Evolutionary conservation across 2,888 invertebrate genomes (phyloP).

Genomic region (Pteria penguin): DNA sequence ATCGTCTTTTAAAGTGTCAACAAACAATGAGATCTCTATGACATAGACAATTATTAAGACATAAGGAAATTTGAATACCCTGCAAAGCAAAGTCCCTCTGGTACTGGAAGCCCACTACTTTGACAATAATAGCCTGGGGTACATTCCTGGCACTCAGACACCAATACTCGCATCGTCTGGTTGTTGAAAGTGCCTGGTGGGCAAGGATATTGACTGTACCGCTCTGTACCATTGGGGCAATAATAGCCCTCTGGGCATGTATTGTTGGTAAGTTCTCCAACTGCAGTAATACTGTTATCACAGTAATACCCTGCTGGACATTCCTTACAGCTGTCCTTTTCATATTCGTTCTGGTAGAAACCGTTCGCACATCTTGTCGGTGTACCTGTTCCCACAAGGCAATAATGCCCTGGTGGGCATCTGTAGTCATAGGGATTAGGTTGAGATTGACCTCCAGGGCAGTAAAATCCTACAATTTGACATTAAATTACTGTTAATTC

Average conservation of each 20-base stretch:
- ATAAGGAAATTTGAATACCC: no score
- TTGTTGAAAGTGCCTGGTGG: conserved; percentile 76
- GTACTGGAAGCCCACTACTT: conserved; percentile 69
- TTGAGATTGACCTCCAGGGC: conserved; percentile 71
- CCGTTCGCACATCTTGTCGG: conserved; percentile 69
- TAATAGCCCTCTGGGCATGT: conserved; percentile 71
- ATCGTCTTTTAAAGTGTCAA: no score
- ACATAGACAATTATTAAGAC: no score
- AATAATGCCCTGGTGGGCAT: conserved; percentile 71
- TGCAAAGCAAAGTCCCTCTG: conserved; percentile 75
- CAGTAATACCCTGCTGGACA: conserved; percentile 76
- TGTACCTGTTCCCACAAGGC: conserved; percentile 58
- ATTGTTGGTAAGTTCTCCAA: conserved; percentile 63
- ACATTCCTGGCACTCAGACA: conserved; percentile 73
- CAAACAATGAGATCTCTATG: no score
- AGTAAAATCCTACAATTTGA: conserved; percentile 75
- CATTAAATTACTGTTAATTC: no score
- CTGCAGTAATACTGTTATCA: conserved; percentile 64
- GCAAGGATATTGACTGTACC: conserved; percentile 71
- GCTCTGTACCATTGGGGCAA: conserved; percentile 67
- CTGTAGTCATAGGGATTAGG: conserved; percentile 69
- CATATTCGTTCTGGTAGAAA: conserved; percentile 68
- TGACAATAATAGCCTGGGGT: conserved; percentile 76
- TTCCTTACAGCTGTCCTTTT: conserved; percentile 65
- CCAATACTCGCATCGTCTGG: conserved; percentile 57